Evolutionary conservation across 2,888 invertebrate genomes (phyloP).

Genomic region (Morpho deidamia): DNA sequence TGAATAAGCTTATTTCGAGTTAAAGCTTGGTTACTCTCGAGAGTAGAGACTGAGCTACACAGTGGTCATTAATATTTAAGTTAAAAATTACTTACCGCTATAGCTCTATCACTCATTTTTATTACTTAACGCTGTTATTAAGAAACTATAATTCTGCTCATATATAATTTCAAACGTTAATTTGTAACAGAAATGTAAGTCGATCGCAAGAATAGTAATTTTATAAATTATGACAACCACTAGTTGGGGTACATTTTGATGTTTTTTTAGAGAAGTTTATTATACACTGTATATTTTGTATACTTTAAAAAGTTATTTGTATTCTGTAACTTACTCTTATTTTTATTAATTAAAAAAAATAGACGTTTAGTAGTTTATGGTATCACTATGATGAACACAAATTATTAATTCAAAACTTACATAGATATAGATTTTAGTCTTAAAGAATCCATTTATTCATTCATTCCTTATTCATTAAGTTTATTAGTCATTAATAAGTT

Average conservation of each 20-base stretch:
- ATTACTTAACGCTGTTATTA: conserved; percentile 2
- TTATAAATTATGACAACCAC: conserved; percentile 45
- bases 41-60: conserved; percentile 12
- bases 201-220: not conserved
- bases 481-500: too few species aligned
- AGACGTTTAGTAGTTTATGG: too few species aligned
- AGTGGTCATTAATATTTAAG: not conserved
- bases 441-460: too few species aligned
- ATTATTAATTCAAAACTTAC: too few species aligned
- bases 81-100: conserved; percentile 51
- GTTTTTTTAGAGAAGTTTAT: not conserved
- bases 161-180: too few species aligned
- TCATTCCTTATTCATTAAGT: too few species aligned
- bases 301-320: too few species aligned
- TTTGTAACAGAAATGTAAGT: not conserved
- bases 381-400: too few species aligned
- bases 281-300: too few species aligned
- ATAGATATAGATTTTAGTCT: too few species aligned
- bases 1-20: conserved; percentile 16
- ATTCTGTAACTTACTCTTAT: too few species aligned
- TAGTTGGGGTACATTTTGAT: conserved; percentile 46
- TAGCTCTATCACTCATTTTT: conserved; percentile 57
- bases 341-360: too few species aligned
- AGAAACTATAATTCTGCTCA: not conserved
- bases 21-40: conserved; percentile 21